A percentile compares a stretch with the other conserved stretches of the same genome.
phyloP scores from a whole-genome alignment of 2,113 vertebrate species.

The Jacana jacana region DNA sequence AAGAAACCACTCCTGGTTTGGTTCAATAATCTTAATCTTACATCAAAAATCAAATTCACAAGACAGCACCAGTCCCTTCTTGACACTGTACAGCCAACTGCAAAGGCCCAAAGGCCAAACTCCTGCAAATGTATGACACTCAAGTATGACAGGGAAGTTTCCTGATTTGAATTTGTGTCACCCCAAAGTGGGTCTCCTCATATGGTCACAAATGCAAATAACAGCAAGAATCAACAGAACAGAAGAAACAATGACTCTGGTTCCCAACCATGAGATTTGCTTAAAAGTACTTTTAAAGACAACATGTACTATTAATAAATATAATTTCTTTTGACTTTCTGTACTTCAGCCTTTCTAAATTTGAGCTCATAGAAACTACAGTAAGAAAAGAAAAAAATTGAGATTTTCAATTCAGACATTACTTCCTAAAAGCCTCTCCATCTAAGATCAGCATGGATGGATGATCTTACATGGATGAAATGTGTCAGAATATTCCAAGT shows the following conservation, averaged over 20 bases:
- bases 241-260: background rate
- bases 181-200: background rate
- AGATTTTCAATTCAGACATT: background rate
- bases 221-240: background rate
- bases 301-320: background rate
- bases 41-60: background rate
- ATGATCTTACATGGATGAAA: background rate
- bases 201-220: background rate
- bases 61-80: background rate
- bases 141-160: background rate
- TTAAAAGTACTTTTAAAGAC: background rate
- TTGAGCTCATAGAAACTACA: background rate
- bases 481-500: background rate
- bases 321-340: background rate
- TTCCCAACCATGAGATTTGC: background rate
- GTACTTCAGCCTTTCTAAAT: background rate
- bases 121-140: background rate
- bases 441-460: background rate
- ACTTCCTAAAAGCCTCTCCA: background rate
- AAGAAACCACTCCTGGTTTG: background rate
- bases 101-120: background rate
- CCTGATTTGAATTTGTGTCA: background rate
- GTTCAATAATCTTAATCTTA: background rate
- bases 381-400: background rate
- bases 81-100: background rate